Evolutionary conservation across 64 coral and sea anemone species (phyloP), one percentile per base, ranked within the genome.

Genomic region (Pocillopora verrucosa): DNA sequence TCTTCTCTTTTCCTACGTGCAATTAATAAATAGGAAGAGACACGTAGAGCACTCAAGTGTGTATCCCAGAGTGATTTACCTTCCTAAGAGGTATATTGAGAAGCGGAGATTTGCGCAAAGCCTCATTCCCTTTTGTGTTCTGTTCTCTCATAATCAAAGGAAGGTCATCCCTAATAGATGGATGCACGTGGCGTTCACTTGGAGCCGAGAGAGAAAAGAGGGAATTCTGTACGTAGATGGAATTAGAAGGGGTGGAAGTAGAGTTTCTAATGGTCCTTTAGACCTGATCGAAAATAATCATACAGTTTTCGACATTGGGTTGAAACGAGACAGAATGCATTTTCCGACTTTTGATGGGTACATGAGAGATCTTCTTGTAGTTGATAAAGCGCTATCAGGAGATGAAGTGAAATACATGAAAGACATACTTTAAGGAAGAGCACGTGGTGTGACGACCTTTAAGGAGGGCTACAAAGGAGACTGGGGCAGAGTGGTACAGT

Each of bases 171-270:
- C 56, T 34, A 9, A 19, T 17, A 10, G 22, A 16, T 76, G 74
- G 74, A 20, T 76, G 74, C 74, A 76, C 74, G 38, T 76, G 37
- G 74, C 74, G 2, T 76, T 76, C 74, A 76, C 74, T 6, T 76
- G 74, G 74, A 76, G 35, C 36, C 74, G 74, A 4, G 5, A 76
- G 0, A 30, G 30, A 30, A 30, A 30, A 30, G 30, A 30, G 30
- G 30, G 30, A 30, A 30, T 30, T 30, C 34, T 76, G 3, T 76
- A 76, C 74, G 20, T 76, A 35, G 15, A 76, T 51, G 74, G 74
- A 56, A 19, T 41, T 11, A 76, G 56, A 76, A 76, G 15, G 19
- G 74, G 74, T 19, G 74, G 56, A 76, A 2, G 7, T 19, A 68
- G 17, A 68, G 15, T 19, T 56, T 13, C 74, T 45, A 16, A 34